These are phyloP conservation scores for Acipenser transmontanus DNA, from an alignment of 2,797 vertebrate genomes.

Conservation along the genomic window DNA sequence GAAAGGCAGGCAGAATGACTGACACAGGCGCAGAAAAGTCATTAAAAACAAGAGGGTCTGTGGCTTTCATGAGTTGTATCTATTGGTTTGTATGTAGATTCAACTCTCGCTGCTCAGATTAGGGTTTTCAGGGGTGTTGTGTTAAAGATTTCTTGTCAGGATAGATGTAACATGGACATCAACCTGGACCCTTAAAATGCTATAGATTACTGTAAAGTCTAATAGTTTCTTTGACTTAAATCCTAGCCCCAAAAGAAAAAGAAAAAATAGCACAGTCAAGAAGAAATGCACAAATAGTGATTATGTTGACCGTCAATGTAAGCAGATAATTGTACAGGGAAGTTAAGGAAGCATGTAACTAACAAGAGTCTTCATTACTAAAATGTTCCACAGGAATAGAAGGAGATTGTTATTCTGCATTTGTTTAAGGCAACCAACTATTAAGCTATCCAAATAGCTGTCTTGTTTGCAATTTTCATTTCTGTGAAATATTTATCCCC, in stretches of 20 bases:
- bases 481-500: constrained; percentile 21
- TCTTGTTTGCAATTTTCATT: constrained; percentile 35
- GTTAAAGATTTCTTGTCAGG: too few species aligned
- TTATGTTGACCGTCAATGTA: neutral
- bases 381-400: constrained; percentile 8
- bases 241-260: too few species aligned
- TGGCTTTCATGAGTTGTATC: too few species aligned
- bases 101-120: too few species aligned
- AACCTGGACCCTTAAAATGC: too few species aligned
- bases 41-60: neutral
- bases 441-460: constrained; percentile 36
- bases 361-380: neutral
- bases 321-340: neutral
- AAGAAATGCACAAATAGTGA: constrained; percentile 1
- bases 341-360: neutral
- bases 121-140: too few species aligned
- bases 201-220: too few species aligned
- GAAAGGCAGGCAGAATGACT: neutral
- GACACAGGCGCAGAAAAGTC: neutral
- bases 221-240: too few species aligned
- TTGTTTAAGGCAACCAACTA: constrained; percentile 25
- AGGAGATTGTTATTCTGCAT: constrained; percentile 15
- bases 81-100: too few species aligned
- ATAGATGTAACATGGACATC: too few species aligned
- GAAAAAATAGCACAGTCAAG: neutral